Conservation (phyloP, 2,888 invertebrate genomes). For the Tryphoninae sp. region DNA sequence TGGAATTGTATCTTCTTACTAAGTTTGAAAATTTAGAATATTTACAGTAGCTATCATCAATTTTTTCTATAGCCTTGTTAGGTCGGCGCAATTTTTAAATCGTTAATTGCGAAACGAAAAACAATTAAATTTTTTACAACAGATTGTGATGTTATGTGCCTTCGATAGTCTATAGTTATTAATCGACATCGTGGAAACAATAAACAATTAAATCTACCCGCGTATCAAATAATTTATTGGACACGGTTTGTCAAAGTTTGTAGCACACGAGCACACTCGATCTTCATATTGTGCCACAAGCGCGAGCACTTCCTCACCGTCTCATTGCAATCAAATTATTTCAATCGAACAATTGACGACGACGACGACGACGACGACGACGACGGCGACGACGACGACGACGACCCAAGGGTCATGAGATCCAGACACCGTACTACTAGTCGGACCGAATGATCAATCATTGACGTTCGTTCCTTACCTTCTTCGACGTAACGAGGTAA, state of each 20-base stretch:
- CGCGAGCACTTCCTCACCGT: constrained; percentile 48
- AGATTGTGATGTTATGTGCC: neutral
- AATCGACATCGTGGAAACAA: neutral
- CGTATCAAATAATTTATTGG: neutral
- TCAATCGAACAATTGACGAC: constrained; percentile 72
- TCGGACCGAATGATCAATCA: constrained; percentile 59
- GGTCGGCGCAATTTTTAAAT: too few species aligned
- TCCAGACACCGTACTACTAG: constrained; percentile 62
- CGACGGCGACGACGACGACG: constrained; percentile 68
- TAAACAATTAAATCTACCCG: neutral
- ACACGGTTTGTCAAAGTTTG: neutral
- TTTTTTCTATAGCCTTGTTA: neutral
- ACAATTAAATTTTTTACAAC: neutral
- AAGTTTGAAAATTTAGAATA: too few species aligned
- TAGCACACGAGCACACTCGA: constrained; percentile 12
- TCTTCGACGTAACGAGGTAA: constrained; percentile 43
- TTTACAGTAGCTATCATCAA: neutral
- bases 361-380: constrained; percentile 66
- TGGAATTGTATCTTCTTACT: too few species aligned
- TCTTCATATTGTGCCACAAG: constrained; percentile 18
- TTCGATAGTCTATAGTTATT: neutral
- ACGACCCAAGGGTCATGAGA: constrained; percentile 72
- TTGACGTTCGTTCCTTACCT: constrained; percentile 40
- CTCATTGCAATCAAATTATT: constrained; percentile 72
- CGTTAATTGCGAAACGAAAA: neutral